Percentiles rank a stretch among this genome's conserved stretches.
phyloP scores from a whole-genome alignment of 2,113 vertebrate species.

The Ammodytes marinus region DNA sequence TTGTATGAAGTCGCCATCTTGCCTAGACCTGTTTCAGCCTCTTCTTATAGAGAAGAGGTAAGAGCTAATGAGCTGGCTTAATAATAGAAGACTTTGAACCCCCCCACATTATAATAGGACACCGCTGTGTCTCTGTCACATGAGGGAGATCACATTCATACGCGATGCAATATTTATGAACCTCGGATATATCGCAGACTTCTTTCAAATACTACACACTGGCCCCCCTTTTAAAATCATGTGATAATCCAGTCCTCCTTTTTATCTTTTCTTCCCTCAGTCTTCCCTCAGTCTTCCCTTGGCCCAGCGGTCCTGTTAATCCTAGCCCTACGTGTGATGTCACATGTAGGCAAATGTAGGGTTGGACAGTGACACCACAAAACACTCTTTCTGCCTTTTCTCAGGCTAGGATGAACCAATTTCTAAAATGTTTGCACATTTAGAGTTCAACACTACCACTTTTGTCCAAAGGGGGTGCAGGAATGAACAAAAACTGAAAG shows the following conservation, averaged over 20 bases:
- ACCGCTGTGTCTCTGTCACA: conserved; percentile 42
- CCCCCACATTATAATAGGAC: conserved; percentile 32
- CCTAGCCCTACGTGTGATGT: too few relatives aligned
- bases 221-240: conserved; percentile 45
- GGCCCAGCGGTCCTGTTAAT: too few relatives aligned
- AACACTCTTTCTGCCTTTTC: too few relatives aligned
- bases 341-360: too few relatives aligned
- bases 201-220: conserved; percentile 55
- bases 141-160: conserved; percentile 57
- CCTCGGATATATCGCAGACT: conserved; percentile 36
- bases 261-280: conserved; percentile 11
- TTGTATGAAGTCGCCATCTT: not conserved
- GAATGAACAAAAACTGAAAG: too few relatives aligned
- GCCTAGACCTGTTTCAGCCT: not conserved
- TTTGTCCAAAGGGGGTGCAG: too few relatives aligned
- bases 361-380: too few relatives aligned
- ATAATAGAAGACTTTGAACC: conserved; percentile 23
- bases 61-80: conserved; percentile 38
- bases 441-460: too few relatives aligned
- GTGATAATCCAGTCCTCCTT: conserved; percentile 43
- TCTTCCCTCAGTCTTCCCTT: not conserved
- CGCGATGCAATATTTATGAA: conserved; percentile 67
- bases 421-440: too few relatives aligned
- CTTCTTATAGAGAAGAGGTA: conserved; percentile 13
- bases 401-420: too few relatives aligned